phyloP scores from a whole-genome alignment of 2,113 vertebrate genomes.

The Nannobrachium achirus region DNA sequence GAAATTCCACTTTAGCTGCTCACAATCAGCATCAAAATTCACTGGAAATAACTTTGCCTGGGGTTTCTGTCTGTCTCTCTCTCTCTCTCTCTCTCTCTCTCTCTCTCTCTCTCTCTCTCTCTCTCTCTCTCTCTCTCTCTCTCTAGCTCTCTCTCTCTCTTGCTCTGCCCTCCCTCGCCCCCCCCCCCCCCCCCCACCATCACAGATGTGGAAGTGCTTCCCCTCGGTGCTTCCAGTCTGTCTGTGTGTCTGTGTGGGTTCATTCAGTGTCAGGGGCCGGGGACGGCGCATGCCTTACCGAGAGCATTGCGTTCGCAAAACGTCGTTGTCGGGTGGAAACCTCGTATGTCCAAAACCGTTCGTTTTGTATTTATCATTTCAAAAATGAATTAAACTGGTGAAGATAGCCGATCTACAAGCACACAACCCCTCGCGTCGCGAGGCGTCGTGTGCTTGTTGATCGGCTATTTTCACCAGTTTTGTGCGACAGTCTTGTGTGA shows the following conservation, averaged over 20 bases:
- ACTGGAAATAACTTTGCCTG: conserved; percentile 32
- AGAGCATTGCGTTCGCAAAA: conserved; percentile 19
- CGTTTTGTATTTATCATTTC: too few relatives aligned
- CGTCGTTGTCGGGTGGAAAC: too few relatives aligned
- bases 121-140: conserved; percentile 1
- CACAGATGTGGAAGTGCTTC: conserved; percentile 42
- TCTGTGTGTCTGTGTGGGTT: conserved; percentile 45
- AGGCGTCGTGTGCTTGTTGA: too few relatives aligned
- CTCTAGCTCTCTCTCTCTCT: background rate
- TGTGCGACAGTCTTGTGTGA: too few relatives aligned
- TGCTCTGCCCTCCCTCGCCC: background rate
- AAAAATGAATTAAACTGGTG: too few relatives aligned
- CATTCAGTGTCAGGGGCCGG: conserved; percentile 44
- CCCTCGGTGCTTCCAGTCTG: conserved; percentile 30
- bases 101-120: background rate
- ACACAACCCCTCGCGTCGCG: too few relatives aligned
- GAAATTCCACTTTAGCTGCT: conserved; percentile 46
- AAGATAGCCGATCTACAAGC: too few relatives aligned
- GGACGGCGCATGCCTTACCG: conserved; percentile 26
- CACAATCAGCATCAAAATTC: conserved; percentile 39
- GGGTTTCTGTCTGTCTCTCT: conserved; percentile 9
- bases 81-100: conserved; percentile 2
- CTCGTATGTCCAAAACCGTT: too few relatives aligned
- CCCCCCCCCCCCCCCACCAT: conserved; percentile 19
- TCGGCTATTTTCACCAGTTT: too few relatives aligned